A percentile compares a stretch with the other conserved stretches of the same genome.
phyloP scores from a whole-genome alignment of 2,113 vertebrate genomes.

The Formicarius rufipectus region DNA sequence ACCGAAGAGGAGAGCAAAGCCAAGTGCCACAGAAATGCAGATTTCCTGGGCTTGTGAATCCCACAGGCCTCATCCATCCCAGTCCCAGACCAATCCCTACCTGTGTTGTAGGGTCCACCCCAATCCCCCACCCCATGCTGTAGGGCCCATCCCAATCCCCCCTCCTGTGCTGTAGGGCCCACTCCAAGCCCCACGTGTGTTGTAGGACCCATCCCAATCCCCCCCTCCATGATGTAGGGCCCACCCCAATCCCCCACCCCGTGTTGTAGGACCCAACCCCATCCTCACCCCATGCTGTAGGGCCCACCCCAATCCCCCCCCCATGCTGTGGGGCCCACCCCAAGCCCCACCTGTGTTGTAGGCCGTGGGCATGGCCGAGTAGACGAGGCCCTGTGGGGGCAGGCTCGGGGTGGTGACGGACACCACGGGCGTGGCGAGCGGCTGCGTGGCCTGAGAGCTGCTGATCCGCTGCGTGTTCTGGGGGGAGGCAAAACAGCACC shows the following conservation, averaged over 20 bases:
- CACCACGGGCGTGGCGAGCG: slow-evolving; percentile 93
- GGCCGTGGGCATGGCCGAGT: slow-evolving; percentile 93
- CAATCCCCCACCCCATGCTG: not conserved
- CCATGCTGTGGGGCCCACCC: not conserved
- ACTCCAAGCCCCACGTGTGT: slow-evolving; percentile 82
- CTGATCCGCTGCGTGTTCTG: slow-evolving; percentile 94
- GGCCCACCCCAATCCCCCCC: not conserved
- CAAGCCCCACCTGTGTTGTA: slow-evolving; percentile 91
- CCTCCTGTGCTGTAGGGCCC: too few species aligned
- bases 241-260: too few species aligned
- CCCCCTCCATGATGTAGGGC: too few species aligned
- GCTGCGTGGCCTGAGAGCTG: slow-evolving; percentile 89
- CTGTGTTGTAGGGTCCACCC: too few species aligned
- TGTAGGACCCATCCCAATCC: too few species aligned
- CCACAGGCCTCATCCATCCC: not conserved
- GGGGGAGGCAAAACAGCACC: slow-evolving; percentile 35
- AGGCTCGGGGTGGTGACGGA: slow-evolving; percentile 97
- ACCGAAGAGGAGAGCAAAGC: not conserved
- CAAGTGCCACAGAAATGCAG: not conserved
- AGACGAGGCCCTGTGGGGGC: slow-evolving; percentile 91
- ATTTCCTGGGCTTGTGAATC: not conserved
- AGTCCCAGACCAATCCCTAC: not conserved
- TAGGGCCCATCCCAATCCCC: not conserved
- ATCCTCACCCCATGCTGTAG: not conserved
- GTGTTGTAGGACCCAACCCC: too few species aligned